Conservation (phyloP, 2,888 invertebrate species). For the Eristalinus sepulchralis region DNA sequence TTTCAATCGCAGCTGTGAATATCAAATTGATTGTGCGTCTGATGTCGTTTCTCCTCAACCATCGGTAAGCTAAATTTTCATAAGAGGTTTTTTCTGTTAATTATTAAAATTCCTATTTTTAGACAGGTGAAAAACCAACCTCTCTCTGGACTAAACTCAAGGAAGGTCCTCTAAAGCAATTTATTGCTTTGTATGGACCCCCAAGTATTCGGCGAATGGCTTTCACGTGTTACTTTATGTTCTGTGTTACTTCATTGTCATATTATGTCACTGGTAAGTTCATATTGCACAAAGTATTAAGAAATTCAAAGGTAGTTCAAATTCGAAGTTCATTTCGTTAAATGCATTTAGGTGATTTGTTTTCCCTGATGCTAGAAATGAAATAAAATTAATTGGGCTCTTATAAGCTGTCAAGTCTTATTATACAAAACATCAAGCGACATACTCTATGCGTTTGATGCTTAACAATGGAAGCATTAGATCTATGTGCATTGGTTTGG, state of each 20-base stretch:
- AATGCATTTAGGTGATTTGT: too few species aligned
- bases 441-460: too few species aligned
- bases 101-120: conserved; percentile 15
- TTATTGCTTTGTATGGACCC: conserved; percentile 77
- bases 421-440: too few species aligned
- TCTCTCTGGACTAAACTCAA: conserved; percentile 75
- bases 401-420: too few species aligned
- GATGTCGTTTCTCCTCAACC: conserved; percentile 74
- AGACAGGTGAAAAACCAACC: conserved; percentile 72
- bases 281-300: background rate
- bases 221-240: conserved; percentile 80
- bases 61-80: conserved; percentile 72
- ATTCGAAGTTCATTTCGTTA: too few species aligned
- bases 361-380: too few species aligned
- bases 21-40: conserved; percentile 74
- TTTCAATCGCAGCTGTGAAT: conserved; percentile 78
- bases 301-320: too few species aligned
- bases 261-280: conserved; percentile 80
- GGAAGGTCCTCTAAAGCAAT: conserved; percentile 78
- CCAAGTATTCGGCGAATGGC: conserved; percentile 77
- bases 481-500: too few species aligned
- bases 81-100: background rate
- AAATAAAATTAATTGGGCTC: too few species aligned
- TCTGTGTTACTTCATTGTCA: conserved; percentile 79
- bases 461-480: too few species aligned